phyloP scores from a whole-genome alignment of 37 sponge, comb jelly and placozoan genomes.

The Halisarca cf. caerulea region DNA sequence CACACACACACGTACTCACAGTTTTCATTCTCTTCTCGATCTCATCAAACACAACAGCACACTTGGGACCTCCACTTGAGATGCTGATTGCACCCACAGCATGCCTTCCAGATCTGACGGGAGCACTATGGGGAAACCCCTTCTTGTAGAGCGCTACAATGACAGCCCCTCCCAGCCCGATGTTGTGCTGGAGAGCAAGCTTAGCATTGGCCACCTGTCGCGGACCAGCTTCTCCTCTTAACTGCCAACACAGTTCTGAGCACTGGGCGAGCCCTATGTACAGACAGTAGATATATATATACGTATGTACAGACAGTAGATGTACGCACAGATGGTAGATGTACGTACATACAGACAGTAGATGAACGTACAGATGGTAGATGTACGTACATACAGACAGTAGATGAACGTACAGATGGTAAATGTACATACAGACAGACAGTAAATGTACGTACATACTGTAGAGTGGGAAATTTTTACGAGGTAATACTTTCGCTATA shows the following conservation, averaged over 20 bases:
- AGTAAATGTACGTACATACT: no score
- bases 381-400: no score
- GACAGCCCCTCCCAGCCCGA: constrained; percentile 92
- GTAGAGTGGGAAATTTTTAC: no score
- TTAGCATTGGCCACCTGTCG: constrained; percentile 83
- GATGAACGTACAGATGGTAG: no score
- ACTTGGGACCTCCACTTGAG: neutral
- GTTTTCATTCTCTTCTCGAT: neutral
- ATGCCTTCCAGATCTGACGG: neutral
- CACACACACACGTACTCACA: neutral
- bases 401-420: no score
- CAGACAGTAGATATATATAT: neutral
- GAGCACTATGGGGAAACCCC: constrained; percentile 69
- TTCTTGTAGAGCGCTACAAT: constrained; percentile 78
- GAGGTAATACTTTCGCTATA: no score
- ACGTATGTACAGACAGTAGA: no score
- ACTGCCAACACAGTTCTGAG: constrained; percentile 91
- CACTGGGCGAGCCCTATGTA: constrained; percentile 83
- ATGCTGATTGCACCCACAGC: neutral
- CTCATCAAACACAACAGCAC: constrained; percentile 22
- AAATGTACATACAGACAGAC: no score
- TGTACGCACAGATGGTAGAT: no score
- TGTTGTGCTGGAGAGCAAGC: constrained; percentile 92
- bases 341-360: no score
- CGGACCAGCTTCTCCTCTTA: constrained; percentile 79